Evolutionary conservation across 2,888 invertebrate species (phyloP).

Genomic region (Acronicta leporina): DNA sequence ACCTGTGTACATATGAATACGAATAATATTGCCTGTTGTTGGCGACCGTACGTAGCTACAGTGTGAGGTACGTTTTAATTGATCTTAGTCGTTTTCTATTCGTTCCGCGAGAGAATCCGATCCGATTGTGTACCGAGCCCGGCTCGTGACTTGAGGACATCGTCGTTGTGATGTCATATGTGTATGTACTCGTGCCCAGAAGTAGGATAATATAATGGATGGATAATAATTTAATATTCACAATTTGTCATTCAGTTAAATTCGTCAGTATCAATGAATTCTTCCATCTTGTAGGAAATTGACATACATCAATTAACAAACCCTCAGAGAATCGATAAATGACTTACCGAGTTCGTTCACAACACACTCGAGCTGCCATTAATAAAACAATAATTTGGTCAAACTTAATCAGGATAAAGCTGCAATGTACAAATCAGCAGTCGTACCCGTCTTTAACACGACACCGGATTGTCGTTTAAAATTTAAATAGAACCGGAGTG

Average conservation of each 20-base stretch:
- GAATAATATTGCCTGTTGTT: constrained; percentile 14
- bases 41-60: constrained; percentile 44
- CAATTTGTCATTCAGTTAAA: too few species aligned
- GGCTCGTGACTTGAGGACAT: constrained; percentile 32
- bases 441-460: constrained; percentile 1
- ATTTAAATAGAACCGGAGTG: constrained; percentile 33
- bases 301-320: too few species aligned
- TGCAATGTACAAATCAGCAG: background rate
- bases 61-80: constrained; percentile 73
- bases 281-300: too few species aligned
- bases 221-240: too few species aligned
- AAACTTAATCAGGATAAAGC: background rate
- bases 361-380: background rate
- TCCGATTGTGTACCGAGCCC: constrained; percentile 59
- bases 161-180: constrained; percentile 3
- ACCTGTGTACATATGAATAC: too few species aligned
- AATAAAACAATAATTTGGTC: constrained; percentile 5
- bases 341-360: too few species aligned
- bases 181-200: too few species aligned
- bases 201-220: too few species aligned
- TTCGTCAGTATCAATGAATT: too few species aligned
- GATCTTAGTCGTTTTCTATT: constrained; percentile 79
- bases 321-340: too few species aligned
- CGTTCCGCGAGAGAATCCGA: constrained; percentile 64
- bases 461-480: constrained; percentile 17